These are phyloP conservation scores for Ceyx cyanopectus DNA, from an alignment of 2,113 vertebrate species.

Conservation along the genomic window DNA sequence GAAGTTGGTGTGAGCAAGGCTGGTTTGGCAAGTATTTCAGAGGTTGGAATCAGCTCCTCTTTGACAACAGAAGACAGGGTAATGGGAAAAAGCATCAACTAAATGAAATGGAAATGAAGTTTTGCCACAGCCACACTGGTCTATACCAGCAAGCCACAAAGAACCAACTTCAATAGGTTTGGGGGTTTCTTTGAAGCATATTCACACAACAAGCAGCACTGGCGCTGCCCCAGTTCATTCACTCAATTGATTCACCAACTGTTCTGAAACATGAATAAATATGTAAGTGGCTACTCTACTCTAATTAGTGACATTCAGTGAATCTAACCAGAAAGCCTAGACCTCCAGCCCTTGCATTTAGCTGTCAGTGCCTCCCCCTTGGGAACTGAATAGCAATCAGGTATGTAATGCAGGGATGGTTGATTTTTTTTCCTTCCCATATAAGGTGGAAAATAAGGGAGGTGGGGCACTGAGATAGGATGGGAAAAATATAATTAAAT, in stretches of 20 bases:
- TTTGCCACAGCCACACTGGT: background rate
- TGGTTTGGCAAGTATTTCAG: background rate
- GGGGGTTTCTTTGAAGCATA: background rate
- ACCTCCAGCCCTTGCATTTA: slow-evolving; percentile 46
- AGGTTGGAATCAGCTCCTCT: background rate
- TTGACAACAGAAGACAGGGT: background rate
- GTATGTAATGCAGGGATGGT: slow-evolving; percentile 26
- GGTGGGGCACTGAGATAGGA: background rate
- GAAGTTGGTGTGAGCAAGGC: background rate
- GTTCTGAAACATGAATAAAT: slow-evolving; percentile 54
- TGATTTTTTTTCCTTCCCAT: slow-evolving; percentile 9
- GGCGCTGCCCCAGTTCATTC: slow-evolving; percentile 15
- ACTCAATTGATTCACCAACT: slow-evolving; percentile 51
- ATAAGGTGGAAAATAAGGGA: slow-evolving; percentile 8
- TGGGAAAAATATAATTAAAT: slow-evolving; percentile 21
- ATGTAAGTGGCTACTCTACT: slow-evolving; percentile 46
- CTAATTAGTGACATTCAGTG: slow-evolving; percentile 63
- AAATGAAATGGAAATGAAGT: background rate
- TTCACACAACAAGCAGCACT: background rate
- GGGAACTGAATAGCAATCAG: slow-evolving; percentile 71
- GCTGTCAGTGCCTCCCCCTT: slow-evolving; percentile 37
- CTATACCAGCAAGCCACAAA: background rate
- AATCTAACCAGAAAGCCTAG: slow-evolving; percentile 21
- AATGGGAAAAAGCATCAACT: background rate
- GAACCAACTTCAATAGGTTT: background rate